Base-by-base conservation (phyloP, 2,888 invertebrate genomes). In the Idaea biselata region DNA sequence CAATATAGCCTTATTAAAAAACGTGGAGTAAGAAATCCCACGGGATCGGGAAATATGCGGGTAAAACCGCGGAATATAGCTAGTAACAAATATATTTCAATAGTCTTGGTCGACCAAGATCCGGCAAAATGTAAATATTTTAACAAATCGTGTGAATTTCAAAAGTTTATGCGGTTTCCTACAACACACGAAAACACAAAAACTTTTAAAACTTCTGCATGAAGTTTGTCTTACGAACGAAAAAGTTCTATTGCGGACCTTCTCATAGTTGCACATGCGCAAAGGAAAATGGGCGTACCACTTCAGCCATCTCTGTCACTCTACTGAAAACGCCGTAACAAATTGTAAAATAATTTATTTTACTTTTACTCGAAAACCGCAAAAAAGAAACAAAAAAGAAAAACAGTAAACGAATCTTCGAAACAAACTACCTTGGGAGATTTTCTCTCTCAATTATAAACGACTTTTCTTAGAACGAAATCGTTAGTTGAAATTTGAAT, bases 401-500 rank as follows among this genome's bases (percentile, higher is more conserved):
- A 44, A 44, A 44, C 11, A 14, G 7, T 14, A 44, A 44, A 44
- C 6, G 14, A 44, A 44, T 44, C 44, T 44, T 44, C 11, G 44
- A 44, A 14, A 44, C 14, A 44, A 44, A 44, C 44, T 44, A 8
- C 5, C 3, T 44, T 44, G 11, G 44, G 11, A 44, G 44, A 14
- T 44, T 44, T 44, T 44, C 44, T 44, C 44, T 11, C 11, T 11
- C 8, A 44, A 11, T 11, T 8, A 44, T 1, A 7, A 14, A 14
- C 11, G 14, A 44, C 3, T 44, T 44, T 44, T 44, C 44, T 8
- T 14, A 6, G 8, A 14, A 44, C 0, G 11, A 44, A 44, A 4
- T 44, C 44, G 44, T 44, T 60, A 6, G 44, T 44, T 33, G 14
- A 60, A 65, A 62, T 60, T 60, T 33, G 56, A 60, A 60, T 62